Percentiles rank a stretch among this genome's conserved stretches.
These are phyloP conservation scores for Megaceryle torquata DNA, from an alignment of 2,113 vertebrate genomes.

Conservation along the genomic window DNA sequence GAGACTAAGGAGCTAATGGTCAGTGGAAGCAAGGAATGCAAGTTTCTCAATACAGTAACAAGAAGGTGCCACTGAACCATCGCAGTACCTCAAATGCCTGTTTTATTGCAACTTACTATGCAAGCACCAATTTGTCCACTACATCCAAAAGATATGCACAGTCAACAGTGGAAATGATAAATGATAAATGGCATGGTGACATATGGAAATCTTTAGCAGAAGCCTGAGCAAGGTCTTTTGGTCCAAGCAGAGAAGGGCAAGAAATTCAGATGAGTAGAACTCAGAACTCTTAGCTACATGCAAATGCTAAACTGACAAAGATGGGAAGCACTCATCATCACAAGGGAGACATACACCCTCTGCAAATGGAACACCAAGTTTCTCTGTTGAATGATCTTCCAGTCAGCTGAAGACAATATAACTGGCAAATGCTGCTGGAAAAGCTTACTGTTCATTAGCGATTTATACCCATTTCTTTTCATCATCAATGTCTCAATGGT, in stretches of 20 bases:
- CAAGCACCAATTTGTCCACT: neutral
- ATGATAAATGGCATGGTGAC: neutral
- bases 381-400: neutral
- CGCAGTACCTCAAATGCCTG: neutral
- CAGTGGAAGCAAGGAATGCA: neutral
- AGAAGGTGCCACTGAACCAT: neutral
- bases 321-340: neutral
- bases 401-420: neutral
- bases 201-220: neutral
- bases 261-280: neutral
- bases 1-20: neutral
- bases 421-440: neutral
- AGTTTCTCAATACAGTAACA: neutral
- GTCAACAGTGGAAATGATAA: neutral
- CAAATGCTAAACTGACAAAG: neutral
- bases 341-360: neutral
- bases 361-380: neutral
- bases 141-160: fast-evolving
- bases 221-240: neutral
- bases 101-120: neutral
- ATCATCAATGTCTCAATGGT: neutral
- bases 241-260: neutral
- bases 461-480: neutral
- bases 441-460: neutral
- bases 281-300: neutral